Percentiles rank a stretch among this genome's conserved stretches.
Evolutionary conservation across 2,888 invertebrate species (phyloP).

Genomic region (Mechanitis mazaeus): DNA sequence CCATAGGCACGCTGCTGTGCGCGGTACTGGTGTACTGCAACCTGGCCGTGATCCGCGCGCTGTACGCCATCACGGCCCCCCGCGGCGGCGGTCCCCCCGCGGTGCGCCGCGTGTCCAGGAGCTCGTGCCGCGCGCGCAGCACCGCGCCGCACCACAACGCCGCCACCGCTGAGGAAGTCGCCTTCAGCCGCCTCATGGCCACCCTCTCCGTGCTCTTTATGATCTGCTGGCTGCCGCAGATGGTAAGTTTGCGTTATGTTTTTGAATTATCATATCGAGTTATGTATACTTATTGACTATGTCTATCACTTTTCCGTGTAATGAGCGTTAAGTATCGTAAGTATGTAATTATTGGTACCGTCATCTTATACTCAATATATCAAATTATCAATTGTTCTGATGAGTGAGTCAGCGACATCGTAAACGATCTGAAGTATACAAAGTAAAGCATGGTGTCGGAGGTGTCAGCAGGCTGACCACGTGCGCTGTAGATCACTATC

Average conservation of each 20-base stretch:
- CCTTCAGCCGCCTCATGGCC: slow-evolving; percentile 90
- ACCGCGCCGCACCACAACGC: slow-evolving; percentile 57
- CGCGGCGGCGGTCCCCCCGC: slow-evolving; percentile 44
- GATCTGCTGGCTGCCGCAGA: slow-evolving; percentile 91
- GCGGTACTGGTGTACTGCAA: slow-evolving; percentile 88
- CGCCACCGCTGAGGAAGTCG: slow-evolving; percentile 87
- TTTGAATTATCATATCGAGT: background rate
- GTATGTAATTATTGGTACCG: too few species aligned
- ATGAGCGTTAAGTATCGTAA: too few species aligned
- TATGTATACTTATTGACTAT: too few species aligned
- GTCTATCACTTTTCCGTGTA: too few species aligned
- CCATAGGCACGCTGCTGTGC: slow-evolving; percentile 82
- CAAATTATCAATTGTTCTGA: too few species aligned
- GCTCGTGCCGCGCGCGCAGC: slow-evolving; percentile 57
- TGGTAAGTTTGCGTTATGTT: slow-evolving; percentile 76
- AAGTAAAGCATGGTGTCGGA: background rate
- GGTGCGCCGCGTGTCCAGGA: slow-evolving; percentile 56
- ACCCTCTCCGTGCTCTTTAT: slow-evolving; percentile 88
- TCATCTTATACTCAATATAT: too few species aligned
- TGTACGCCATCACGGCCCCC: slow-evolving; percentile 77
- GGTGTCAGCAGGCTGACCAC: background rate
- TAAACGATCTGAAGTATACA: too few species aligned
- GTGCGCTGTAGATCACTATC: slow-evolving; percentile 17
- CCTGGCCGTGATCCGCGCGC: slow-evolving; percentile 85
- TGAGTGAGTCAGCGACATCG: too few species aligned